Conservation (phyloP, 2,797 vertebrate species). For the Microctenopoma stevenorrisi region DNA sequence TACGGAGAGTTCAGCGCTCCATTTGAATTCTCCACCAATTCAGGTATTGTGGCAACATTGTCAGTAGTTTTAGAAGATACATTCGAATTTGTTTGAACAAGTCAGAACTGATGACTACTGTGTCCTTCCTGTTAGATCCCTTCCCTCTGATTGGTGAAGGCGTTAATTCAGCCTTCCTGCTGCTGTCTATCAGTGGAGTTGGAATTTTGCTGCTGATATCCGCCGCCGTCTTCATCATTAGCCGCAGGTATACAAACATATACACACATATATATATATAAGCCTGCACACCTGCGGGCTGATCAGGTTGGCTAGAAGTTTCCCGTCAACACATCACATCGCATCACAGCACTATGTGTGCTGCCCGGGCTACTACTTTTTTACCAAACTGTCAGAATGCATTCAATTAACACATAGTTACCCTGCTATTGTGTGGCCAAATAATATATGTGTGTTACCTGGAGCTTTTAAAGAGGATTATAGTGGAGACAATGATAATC, state of each 20-base stretch:
- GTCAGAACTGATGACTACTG: slow-evolving; percentile 14
- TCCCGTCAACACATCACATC: slow-evolving; percentile 38
- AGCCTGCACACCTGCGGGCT: slow-evolving; percentile 34
- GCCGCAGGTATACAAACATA: slow-evolving; percentile 88
- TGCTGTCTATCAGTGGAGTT: slow-evolving; percentile 94
- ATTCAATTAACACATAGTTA: slow-evolving; percentile 41
- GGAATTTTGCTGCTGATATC: slow-evolving; percentile 96
- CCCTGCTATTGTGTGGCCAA: slow-evolving; percentile 51
- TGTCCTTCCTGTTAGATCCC: slow-evolving; percentile 84
- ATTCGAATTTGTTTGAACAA: background rate
- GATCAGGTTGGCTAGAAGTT: slow-evolving; percentile 23
- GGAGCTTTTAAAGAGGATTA: slow-evolving; percentile 78
- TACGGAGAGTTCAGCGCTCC: slow-evolving; percentile 96
- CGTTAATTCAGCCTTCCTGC: slow-evolving; percentile 93
- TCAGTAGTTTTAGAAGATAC: background rate
- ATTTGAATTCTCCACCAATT: slow-evolving; percentile 96
- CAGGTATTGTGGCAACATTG: slow-evolving; percentile 81
- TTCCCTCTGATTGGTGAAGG: slow-evolving; percentile 97
- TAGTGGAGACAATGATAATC: slow-evolving; percentile 83
- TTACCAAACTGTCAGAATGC: slow-evolving; percentile 27
- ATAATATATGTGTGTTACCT: slow-evolving; percentile 73
- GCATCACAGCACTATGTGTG: slow-evolving; percentile 19
- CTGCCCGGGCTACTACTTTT: slow-evolving; percentile 34
- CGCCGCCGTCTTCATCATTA: slow-evolving; percentile 95
- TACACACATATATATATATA: slow-evolving; percentile 18